Base-by-base conservation (phyloP, 2,888 invertebrate genomes). In the Agonopterix subpropinquella region DNA sequence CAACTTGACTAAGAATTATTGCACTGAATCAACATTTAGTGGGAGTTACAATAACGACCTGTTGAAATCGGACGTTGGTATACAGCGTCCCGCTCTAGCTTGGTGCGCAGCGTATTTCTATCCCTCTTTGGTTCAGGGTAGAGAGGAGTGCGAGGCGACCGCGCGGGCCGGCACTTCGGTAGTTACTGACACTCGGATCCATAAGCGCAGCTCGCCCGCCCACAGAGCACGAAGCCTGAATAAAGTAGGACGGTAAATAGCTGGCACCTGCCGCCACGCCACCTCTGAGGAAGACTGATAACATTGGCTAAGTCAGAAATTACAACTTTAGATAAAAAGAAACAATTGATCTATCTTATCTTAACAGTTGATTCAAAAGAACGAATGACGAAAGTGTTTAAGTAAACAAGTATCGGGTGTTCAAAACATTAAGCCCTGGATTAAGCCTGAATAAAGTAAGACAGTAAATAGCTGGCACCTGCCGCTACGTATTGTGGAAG, bases 1-100 rank as follows among this genome's bases (percentile, higher is more conserved):
- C 64, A 70, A 61, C 63, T 61, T 68, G 74, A 74, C 73, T 73
- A 73, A 66, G 70, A 82, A 82, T 77, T 76, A 82, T 80, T 76
- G 71, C 76, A 77, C 76, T 65, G 68, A 76, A 82, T 78, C 83
- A 79, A 82, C 80, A 81, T 81, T 85, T 77, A 83, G 76, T 77
- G 65, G 72, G 68, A 77, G 77, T 79, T 77, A 80, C 80, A 80
- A 79, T 84, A 85, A 83, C 82, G 86, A 87, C 87, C 87, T 87
- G 87, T 86, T 87, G 87, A 86, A 81, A 82, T 73, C 67, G 74
- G 69, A 64, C 66, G 65, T 64, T 57, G 62, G 53, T 65, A 57
- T 64, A 67, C 62, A 65, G 69, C 65, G 73, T 86, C 84, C 69
- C 73, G 67, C 66, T 86, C 81, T 76, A 58, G 53, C 78, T 56